Base-by-base conservation (phyloP, 2,888 invertebrate species). In the Doris montereyensis region DNA sequence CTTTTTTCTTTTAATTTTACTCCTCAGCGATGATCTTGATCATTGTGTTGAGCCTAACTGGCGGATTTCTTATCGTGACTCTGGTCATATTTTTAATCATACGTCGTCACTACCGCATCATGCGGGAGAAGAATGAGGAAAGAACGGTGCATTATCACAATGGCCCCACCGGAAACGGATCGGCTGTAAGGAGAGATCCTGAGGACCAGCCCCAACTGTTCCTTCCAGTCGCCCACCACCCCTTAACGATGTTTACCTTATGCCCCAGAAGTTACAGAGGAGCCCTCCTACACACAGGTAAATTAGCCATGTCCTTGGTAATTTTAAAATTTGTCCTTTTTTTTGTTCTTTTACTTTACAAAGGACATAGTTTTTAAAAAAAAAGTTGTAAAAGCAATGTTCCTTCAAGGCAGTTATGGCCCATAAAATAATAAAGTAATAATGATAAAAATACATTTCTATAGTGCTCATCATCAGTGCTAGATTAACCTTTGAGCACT, bases 161-260 rank as follows among this genome's bases (percentile, higher is more conserved):
- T 21, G 80, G 78, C 1, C 82, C 82, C 77, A 81, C 81, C 21
- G 79, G 82, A 32, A 72, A 62, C 17, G 73, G 30, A 21, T 71
- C 73, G n/a, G 60, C 62, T 26, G 17, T 5, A 13, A 17, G 30
- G 0, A 13, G 26, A 67, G n/a, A 1, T n/a, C 62, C 34, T 58
- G 26, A 4, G 13, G 17, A 28, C 34, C 75, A 24, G 26, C 65
- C 10, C 57, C 79, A 5, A 72, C 73, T 0, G 17, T 60, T 21
- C 60, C 77, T 10, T 13, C 70, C 32, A 77, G 60, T 24, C 41
- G 35, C 1, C 70, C 65, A 1, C 81, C 85, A 13, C 84, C 85
- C 13, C 76, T 81, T 79, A 86, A 86, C 79, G 85, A 85, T 71
- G 74, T 87, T 21, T 88, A 87, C 76, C 83, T 86, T 58, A n/a